A percentile compares a stretch with the other conserved stretches of the same genome.
phyloP scores from a whole-genome alignment of 1,140 invertebrate species.

The Trichonephila clavata region DNA sequence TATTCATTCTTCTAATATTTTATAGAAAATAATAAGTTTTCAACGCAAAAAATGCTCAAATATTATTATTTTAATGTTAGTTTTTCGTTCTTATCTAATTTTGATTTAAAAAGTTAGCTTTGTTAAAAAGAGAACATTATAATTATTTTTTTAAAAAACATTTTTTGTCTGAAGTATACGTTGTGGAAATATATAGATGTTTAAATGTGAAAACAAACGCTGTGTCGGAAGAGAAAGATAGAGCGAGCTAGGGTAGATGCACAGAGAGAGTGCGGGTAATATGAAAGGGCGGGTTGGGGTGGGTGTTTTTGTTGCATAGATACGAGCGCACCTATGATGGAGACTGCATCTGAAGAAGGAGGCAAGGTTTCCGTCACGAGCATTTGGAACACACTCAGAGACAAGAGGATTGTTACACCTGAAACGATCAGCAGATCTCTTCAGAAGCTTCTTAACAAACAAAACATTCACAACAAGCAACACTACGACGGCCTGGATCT shows the following conservation, averaged over 20 bases:
- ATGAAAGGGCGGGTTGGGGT: background rate
- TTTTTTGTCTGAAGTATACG: no score
- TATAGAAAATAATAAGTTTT: no score
- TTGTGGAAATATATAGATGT: no score
- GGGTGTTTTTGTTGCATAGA: constrained; percentile 50
- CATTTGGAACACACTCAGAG: constrained; percentile 99
- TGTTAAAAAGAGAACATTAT: no score
- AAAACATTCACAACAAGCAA: constrained; percentile 77
- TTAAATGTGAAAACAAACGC: constrained; percentile 34
- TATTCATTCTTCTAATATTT: no score
- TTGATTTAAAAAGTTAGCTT: no score
- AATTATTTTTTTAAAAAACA: no score
- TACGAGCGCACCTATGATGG: constrained; percentile 92
- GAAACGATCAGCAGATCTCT: constrained; percentile 80
- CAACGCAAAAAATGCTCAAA: no score
- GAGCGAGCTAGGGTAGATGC: background rate
- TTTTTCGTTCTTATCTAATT: no score
- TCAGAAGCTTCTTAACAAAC: constrained; percentile 73
- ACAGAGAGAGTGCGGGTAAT: constrained; percentile 31
- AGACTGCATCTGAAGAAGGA: constrained; percentile 97
- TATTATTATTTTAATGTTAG: no score
- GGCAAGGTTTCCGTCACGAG: constrained; percentile 98
- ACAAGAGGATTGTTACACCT: constrained; percentile 99
- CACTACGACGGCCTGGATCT: constrained; percentile 61
- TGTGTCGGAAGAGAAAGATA: constrained; percentile 48